A percentile compares a stretch with the other conserved stretches of the same genome.
Conservation (phyloP, 30 jellyfish, hydroid and myxozoan genomes). For the Thelohanellus kitauei region DNA sequence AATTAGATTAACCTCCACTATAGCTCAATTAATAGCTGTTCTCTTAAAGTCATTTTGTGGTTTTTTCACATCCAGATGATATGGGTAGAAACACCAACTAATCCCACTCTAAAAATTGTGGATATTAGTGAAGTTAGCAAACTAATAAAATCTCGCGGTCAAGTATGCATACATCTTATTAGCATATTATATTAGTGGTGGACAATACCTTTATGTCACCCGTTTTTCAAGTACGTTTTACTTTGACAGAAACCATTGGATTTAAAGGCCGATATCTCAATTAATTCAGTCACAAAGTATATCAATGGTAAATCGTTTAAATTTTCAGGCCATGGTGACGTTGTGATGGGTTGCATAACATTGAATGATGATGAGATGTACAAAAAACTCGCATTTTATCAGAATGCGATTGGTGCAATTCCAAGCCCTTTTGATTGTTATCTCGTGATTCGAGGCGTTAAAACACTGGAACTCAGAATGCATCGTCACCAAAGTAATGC, state of each 20-base stretch:
- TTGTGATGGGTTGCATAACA: slow-evolving; percentile 48
- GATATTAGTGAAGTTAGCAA: slow-evolving; percentile 64
- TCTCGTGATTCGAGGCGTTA: slow-evolving; percentile 76
- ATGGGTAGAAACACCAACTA: slow-evolving; percentile 94
- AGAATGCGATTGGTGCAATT: slow-evolving; percentile 84
- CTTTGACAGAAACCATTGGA: slow-evolving; percentile 39
- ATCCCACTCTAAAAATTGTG: slow-evolving; percentile 79
- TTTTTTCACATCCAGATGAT: slow-evolving; percentile 14
- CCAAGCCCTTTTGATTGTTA: slow-evolving; percentile 98
- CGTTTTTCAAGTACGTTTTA: slow-evolving; percentile 20
- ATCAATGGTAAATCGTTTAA: slow-evolving; percentile 27
- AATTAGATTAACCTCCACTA: no score
- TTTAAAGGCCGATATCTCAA: slow-evolving; percentile 69
- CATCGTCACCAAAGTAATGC: slow-evolving; percentile 56
- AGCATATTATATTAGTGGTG: slow-evolving; percentile 35
- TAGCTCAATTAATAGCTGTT: no score
- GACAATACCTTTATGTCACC: slow-evolving; percentile 99
- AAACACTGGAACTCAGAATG: slow-evolving; percentile 89
- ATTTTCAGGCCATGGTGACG: slow-evolving; percentile 58
- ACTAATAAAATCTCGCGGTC: slow-evolving; percentile 5
- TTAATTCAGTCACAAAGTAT: slow-evolving; percentile 78
- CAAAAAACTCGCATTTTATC: slow-evolving; percentile 23
- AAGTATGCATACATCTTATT: neutral
- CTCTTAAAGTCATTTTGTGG: neutral
- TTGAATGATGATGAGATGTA: slow-evolving; percentile 33